Base-by-base conservation (phyloP, 2,797 vertebrate species). In the Poecile montanus region DNA sequence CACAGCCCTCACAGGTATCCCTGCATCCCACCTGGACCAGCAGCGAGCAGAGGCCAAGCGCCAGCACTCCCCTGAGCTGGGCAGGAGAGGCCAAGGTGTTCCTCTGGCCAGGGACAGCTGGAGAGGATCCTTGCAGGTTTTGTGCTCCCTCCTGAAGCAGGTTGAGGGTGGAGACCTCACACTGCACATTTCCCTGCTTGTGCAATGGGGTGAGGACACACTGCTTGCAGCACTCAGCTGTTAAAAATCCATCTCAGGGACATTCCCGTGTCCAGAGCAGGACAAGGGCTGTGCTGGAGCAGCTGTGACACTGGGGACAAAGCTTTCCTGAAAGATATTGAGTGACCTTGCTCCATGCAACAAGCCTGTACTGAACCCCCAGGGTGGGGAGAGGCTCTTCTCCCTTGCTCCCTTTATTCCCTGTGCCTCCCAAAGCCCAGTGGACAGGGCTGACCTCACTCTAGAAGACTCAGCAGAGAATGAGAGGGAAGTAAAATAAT, bases 1-100 rank as follows among this genome's bases (percentile, higher is more conserved):
- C 25, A 26, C 18, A n/a, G 1, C 2, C 7, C 25, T 27, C 38
- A 13, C 38, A 23, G 1, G 1, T 1, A 10, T 23, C 40, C 47
- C 23, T 62, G 66, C 29, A n/a, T 11, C 60, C 60, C 62, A 29
- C 42, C 67, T 8, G 44, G 10, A 17, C 0, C 8, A 82, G 71
- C 44, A 61, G 56, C 5, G 13, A 62, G 48, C 36, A 50, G 22
- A 16, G 40, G 19, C 36, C 36, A 13, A 57, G 47, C 4, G 75
- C 29, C 48, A 60, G 44, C 29, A 6, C 42, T 56, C 10, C 48
- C 34, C 61, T 58, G 63, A 17, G 50, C 61, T 27, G 4, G 81
- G 65, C 25, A 85, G 77, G 66, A 63, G 22, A 65, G 67, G 15
- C 16, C 15, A 17, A 48, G 56, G 13, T 11, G 34, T 16, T 93